These are phyloP conservation scores for Ommatoiulus sabulosus DNA, from an alignment of 2,888 invertebrate species.

Conservation along the genomic window DNA sequence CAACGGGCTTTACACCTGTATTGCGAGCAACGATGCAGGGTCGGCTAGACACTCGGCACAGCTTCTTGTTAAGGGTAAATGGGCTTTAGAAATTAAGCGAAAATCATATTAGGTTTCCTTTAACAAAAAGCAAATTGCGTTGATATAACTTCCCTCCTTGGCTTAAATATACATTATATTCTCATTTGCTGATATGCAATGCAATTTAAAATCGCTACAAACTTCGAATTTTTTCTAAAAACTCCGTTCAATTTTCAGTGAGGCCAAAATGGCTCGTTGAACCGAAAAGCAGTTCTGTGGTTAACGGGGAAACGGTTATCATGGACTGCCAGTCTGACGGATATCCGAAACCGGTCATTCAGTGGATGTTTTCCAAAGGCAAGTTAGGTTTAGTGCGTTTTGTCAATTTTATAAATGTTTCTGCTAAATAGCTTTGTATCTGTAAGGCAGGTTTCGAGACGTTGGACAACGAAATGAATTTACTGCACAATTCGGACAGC, in stretches of 20 bases:
- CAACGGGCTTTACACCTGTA: conserved; percentile 57
- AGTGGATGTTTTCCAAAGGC: conserved; percentile 54
- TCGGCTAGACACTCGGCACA: conserved; percentile 54
- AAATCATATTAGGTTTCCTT: neutral
- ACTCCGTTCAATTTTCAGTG: conserved; percentile 37
- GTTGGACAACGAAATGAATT: neutral
- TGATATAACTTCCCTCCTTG: neutral
- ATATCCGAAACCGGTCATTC: conserved; percentile 53
- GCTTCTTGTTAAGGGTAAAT: conserved; percentile 57
- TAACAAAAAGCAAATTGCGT: neutral
- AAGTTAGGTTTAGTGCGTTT: neutral
- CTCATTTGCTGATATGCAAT: neutral
- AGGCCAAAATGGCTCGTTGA: conserved; percentile 55
- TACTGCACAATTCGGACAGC: neutral
- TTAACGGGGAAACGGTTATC: conserved; percentile 44
- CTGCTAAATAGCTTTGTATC: neutral
- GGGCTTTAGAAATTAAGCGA: neutral
- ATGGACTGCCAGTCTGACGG: conserved; percentile 56
- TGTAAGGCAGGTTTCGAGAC: conserved; percentile 7
- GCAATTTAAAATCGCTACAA: too few relatives aligned
- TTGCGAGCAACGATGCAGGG: conserved; percentile 56
- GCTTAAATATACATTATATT: neutral
- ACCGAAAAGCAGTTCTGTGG: conserved; percentile 50
- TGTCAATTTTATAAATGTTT: neutral
- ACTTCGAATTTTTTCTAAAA: too few relatives aligned